Conservation (phyloP, 2,888 invertebrate species). For the Prenolepis imparis region DNA sequence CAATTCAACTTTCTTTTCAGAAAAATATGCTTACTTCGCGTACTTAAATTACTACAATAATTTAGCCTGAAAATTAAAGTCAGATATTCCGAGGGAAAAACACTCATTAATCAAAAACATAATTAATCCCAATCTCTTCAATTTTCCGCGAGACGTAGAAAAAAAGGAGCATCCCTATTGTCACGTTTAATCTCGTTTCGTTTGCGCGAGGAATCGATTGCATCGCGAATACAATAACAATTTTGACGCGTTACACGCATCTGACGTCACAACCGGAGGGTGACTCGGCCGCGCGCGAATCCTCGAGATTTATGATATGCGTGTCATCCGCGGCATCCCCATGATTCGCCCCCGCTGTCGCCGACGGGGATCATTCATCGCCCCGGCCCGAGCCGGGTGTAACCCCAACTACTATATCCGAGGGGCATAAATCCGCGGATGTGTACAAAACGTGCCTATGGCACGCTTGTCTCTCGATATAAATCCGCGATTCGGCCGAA, state of each 20-base stretch:
- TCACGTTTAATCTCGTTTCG: slow-evolving; percentile 5
- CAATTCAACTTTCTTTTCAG: not conserved
- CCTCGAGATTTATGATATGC: slow-evolving; percentile 52
- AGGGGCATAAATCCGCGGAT: slow-evolving; percentile 31
- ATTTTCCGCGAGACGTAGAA: not conserved
- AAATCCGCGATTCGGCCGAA: slow-evolving; percentile 40
- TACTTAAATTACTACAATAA: not conserved
- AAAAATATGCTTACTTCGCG: not conserved
- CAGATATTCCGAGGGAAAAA: too few species aligned
- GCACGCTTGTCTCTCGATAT: slow-evolving; percentile 31
- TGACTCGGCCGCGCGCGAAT: not conserved
- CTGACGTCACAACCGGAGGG: not conserved
- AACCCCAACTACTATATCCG: not conserved
- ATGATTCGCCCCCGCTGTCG: slow-evolving; percentile 39
- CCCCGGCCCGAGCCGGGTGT: too few species aligned
- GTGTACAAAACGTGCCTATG: slow-evolving; percentile 32
- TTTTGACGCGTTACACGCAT: slow-evolving; percentile 30
- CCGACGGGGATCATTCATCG: slow-evolving; percentile 47
- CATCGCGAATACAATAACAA: slow-evolving; percentile 13
- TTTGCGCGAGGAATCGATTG: slow-evolving; percentile 23
- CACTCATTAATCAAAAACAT: too few species aligned
- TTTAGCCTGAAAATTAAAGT: not conserved
- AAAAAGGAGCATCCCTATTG: not conserved
- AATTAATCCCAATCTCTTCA: not conserved
- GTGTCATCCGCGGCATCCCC: slow-evolving; percentile 50